phyloP scores from a whole-genome alignment of 2,888 invertebrate species.

The Adelognathus sp. region DNA sequence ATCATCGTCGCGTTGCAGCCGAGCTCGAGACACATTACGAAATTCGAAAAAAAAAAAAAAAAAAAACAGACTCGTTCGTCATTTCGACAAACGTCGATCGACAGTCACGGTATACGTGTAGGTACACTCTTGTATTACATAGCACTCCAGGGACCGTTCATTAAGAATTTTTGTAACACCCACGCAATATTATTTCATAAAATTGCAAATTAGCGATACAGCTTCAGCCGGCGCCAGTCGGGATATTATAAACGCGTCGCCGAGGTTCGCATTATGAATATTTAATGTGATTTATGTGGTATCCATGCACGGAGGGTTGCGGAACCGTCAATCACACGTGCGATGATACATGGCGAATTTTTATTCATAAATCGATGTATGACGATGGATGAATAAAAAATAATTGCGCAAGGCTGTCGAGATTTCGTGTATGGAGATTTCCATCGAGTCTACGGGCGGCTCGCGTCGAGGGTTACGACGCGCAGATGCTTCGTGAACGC shows the following conservation, averaged over 20 bases:
- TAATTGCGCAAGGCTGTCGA: neutral
- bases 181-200: conserved; percentile 35
- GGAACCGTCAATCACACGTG: conserved; percentile 44
- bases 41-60: conserved; percentile 17
- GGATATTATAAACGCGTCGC: conserved; percentile 22
- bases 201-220: conserved; percentile 34
- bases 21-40: conserved; percentile 10
- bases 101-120: neutral
- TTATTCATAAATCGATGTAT: neutral
- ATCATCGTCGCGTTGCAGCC: neutral
- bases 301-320: conserved; percentile 44
- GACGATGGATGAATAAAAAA: conserved; percentile 7
- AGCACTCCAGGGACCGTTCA: conserved; percentile 34
- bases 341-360: conserved; percentile 2
- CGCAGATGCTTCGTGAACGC: conserved; percentile 7
- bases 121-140: neutral
- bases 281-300: conserved; percentile 48
- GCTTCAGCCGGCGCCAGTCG: conserved; percentile 38
- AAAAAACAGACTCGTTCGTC: conserved; percentile 32
- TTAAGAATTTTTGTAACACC: conserved; percentile 37
- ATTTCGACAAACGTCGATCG: conserved; percentile 38
- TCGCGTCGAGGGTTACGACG: neutral
- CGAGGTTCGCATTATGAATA: conserved; percentile 25
- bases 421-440: neutral
- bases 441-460: neutral